These are phyloP conservation scores for Tenthredo mesomela DNA, from an alignment of 2,888 invertebrate genomes.

Conservation along the genomic window DNA sequence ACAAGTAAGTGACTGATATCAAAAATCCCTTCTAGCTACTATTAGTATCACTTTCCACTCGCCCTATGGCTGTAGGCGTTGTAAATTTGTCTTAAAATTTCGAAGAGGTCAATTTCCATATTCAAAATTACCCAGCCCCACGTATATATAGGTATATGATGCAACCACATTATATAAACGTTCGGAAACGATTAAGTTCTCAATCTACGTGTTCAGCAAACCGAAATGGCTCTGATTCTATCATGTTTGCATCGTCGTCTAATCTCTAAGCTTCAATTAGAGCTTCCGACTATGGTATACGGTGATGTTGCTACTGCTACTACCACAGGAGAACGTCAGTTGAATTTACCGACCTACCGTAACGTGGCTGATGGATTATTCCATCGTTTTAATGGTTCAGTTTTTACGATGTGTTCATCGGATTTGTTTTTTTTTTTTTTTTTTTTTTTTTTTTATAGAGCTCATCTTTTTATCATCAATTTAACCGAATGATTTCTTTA, in stretches of 20 bases:
- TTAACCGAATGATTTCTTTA: background rate
- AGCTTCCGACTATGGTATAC: slow-evolving; percentile 18
- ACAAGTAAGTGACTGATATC: slow-evolving; percentile 84
- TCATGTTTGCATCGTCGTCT: slow-evolving; percentile 27
- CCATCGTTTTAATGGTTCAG: background rate
- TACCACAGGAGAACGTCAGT: background rate
- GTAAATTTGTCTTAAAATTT: slow-evolving; percentile 22
- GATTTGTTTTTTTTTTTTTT: no score
- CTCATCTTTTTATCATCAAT: no score
- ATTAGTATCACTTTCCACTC: slow-evolving; percentile 16
- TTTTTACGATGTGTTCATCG: background rate
- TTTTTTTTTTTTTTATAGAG: background rate
- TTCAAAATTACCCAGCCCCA: background rate
- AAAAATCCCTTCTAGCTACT: background rate
- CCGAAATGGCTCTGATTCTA: background rate
- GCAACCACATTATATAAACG: background rate
- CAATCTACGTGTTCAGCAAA: slow-evolving; percentile 13
- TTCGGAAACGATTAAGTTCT: background rate
- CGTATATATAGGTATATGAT: background rate
- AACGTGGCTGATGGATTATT: slow-evolving; percentile 11
- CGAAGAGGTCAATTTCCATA: background rate
- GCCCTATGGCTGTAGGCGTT: no score
- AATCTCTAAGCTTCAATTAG: slow-evolving; percentile 40
- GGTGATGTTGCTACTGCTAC: background rate
- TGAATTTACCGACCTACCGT: slow-evolving; percentile 33